phyloP scores from a whole-genome alignment of 2,113 vertebrate genomes.

The Macrotus californicus region DNA sequence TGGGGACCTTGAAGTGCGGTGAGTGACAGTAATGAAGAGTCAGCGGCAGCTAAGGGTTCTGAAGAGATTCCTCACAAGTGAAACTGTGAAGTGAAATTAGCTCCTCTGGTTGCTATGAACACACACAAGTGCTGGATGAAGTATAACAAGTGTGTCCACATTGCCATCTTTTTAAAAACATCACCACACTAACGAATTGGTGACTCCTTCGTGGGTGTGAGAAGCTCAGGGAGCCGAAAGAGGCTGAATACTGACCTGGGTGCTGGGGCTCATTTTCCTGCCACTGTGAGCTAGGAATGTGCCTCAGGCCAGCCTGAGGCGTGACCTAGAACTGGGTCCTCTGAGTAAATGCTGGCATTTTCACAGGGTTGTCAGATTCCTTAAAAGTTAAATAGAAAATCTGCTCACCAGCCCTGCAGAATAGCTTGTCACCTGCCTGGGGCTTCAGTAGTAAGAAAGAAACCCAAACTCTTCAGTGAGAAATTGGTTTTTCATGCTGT shows the following conservation, averaged over 20 bases:
- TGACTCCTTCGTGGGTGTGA: background rate
- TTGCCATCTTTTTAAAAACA: background rate
- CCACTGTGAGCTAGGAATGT: accelerated
- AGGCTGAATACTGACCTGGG: too few species aligned
- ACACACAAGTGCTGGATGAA: background rate
- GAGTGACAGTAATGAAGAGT: background rate
- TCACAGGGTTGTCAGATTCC: background rate
- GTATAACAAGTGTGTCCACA: background rate
- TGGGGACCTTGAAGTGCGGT: background rate
- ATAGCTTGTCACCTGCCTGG: background rate
- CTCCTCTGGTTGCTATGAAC: background rate
- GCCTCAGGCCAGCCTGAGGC: background rate
- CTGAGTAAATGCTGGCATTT: background rate
- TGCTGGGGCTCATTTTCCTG: background rate
- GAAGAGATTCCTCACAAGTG: background rate
- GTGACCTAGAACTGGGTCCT: background rate
- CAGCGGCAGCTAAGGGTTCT: background rate
- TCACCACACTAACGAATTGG: background rate
- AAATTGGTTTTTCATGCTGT: background rate
- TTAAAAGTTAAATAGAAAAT: background rate
- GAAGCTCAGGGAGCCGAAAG: background rate
- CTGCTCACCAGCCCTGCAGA: background rate
- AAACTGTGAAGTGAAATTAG: background rate
- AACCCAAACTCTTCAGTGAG: background rate
- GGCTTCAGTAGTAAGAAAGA: background rate